Base-by-base conservation (phyloP, 1,140 invertebrate species). In the Physella acuta region DNA sequence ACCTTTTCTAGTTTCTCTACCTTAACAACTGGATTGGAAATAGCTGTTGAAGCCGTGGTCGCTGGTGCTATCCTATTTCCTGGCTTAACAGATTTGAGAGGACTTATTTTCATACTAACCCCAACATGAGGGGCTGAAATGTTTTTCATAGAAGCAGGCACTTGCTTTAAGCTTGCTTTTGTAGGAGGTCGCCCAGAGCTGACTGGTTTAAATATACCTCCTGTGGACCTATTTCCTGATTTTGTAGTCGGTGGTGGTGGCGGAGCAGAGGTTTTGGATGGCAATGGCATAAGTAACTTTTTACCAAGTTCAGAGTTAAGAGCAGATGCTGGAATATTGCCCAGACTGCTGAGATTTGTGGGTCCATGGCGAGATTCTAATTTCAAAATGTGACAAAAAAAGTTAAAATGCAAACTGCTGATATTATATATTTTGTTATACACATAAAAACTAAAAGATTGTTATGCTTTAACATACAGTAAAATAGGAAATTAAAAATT, bases 21-120 rank as follows among this genome's bases (percentile, higher is more conserved):
- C 73, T 83, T 83, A n/a, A 85, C 83, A 36, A 85, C 78, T 69
- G 83, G 82, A 70, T 81, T 76, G 33, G 79, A 74, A 28, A 58
- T 60, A 37, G 56, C n/a, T 16, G 1, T 55, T 59, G 56, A 0
- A 14, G 55, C n/a, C 3, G 66, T 17, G 3, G 33, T 59, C 20
- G 44, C n/a, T 52, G 62, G 51, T 34, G 31, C n/a, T 1, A 68
- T 44, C 24, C 66, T 59, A 39, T 68, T 58, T 0, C 66, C 56
- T 30, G 66, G 44, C 49, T 68, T 68, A 3, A 68, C 66, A 44
- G 66, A 33, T 30, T 68, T 60, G 8, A 55, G 33, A 20, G 31
- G 52, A 28, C 34, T 68, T n/a, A 68, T 68, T 30, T 68, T 68
- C 66, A 68, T 68, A 11, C 66, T 55, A 51, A 33, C 66, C 0